phyloP scores from a whole-genome alignment of 2,797 vertebrate genomes.

The Darevskia mixta region DNA sequence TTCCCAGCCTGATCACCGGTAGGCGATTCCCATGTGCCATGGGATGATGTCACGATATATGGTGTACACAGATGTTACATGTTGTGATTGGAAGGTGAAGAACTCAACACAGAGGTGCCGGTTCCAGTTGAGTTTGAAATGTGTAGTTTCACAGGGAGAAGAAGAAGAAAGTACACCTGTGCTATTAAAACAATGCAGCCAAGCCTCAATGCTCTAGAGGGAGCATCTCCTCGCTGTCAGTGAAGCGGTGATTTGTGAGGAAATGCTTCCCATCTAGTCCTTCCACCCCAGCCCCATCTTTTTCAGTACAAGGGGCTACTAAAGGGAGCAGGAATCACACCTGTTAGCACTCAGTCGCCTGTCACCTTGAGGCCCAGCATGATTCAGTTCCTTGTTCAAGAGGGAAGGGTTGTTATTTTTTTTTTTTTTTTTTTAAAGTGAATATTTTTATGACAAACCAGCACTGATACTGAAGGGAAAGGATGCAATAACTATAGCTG shows the following conservation, averaged over 20 bases:
- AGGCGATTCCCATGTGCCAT: too few species aligned
- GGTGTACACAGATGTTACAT: too few species aligned
- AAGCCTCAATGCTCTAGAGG: background rate
- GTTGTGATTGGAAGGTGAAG: background rate
- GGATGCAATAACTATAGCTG: background rate
- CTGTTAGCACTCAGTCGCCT: background rate
- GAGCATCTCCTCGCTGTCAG: background rate
- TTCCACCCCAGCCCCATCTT: background rate
- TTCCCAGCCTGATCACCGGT: too few species aligned
- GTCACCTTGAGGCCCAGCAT: background rate
- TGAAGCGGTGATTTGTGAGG: background rate
- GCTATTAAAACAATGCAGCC: background rate
- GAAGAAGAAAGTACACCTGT: conserved; percentile 12
- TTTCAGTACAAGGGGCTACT: background rate
- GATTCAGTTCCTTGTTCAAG: background rate
- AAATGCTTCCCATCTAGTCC: background rate
- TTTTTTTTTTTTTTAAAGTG: too few species aligned
- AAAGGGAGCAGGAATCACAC: background rate
- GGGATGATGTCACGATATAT: too few species aligned
- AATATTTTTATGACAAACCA: background rate
- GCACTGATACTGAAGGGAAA: background rate
- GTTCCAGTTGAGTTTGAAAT: background rate
- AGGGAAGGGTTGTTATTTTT: background rate
- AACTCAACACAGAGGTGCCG: too few species aligned
- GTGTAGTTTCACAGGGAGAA: background rate